A percentile compares a stretch with the other conserved stretches of the same genome.
Evolutionary conservation across 2,797 vertebrate genomes (phyloP).

Genomic region (Oreortyx pictus): DNA sequence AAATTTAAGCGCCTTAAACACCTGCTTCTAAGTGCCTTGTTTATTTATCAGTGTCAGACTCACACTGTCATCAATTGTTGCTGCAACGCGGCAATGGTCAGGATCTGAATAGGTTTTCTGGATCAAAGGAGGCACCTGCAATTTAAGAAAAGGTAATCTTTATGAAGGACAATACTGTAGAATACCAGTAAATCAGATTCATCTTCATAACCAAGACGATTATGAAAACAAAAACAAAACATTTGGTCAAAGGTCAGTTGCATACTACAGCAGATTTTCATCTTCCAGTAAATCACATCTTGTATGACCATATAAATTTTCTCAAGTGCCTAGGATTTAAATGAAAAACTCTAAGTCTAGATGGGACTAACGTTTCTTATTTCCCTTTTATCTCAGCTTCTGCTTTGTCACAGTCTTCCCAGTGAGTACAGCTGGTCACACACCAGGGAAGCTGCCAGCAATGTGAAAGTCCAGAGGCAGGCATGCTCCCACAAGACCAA

Average conservation of each 20-base stretch:
- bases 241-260: background rate
- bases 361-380: background rate
- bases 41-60: constrained; percentile 70
- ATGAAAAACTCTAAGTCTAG: background rate
- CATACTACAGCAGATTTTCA: background rate
- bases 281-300: background rate
- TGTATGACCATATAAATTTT: background rate
- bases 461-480: background rate
- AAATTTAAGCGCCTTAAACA: too few relatives aligned
- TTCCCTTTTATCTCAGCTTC: background rate
- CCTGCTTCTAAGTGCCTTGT: background rate
- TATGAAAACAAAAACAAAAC: background rate
- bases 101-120: constrained; percentile 93
- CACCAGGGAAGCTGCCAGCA: background rate
- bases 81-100: constrained; percentile 94
- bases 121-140: constrained; percentile 85
- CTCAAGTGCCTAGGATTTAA: background rate
- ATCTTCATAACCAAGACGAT: background rate
- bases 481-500: background rate
- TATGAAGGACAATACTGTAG: background rate
- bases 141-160: background rate
- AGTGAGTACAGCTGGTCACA: background rate
- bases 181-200: background rate
- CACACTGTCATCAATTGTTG: constrained; percentile 96
- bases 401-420: background rate